phyloP scores from a whole-genome alignment of 2,797 vertebrate genomes.

The Dromococcyx pavoninus region DNA sequence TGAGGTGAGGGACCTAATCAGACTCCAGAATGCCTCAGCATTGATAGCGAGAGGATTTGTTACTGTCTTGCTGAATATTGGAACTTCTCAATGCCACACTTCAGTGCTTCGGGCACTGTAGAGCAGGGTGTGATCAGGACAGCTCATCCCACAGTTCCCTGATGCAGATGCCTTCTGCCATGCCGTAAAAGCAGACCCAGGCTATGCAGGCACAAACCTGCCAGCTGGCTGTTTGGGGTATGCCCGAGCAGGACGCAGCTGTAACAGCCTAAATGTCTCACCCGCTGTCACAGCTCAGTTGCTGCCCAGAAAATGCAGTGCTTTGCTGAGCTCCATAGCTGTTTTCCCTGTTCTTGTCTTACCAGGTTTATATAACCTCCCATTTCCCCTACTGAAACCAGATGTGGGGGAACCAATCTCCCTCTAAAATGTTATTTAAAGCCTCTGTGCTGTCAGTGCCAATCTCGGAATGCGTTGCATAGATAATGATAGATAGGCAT shows the following conservation, averaged over 20 bases:
- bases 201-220: not conserved
- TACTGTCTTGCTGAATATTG: not conserved
- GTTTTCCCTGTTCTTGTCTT: not conserved
- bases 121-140: not conserved
- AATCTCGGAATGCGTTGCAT: not conserved
- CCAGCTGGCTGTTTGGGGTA: not conserved
- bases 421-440: slow-evolving; percentile 7
- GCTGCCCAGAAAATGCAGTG: accelerated
- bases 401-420: not conserved
- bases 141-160: not conserved
- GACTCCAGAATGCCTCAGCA: not conserved
- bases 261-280: not conserved
- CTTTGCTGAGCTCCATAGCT: not conserved
- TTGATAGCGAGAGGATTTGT: not conserved
- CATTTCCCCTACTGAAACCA: not conserved
- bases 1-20: not conserved
- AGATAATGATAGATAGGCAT: not conserved
- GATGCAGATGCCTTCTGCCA: accelerated
- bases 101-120: not conserved
- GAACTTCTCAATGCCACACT: not conserved
- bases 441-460: not conserved
- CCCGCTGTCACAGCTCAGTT: not conserved
- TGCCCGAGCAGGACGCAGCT: not conserved
- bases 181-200: not conserved
- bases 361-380: not conserved